Evolutionary conservation across 2,888 invertebrate species (phyloP), one percentile per base, ranked within the genome.

Genomic region (Clostera curtula): DNA sequence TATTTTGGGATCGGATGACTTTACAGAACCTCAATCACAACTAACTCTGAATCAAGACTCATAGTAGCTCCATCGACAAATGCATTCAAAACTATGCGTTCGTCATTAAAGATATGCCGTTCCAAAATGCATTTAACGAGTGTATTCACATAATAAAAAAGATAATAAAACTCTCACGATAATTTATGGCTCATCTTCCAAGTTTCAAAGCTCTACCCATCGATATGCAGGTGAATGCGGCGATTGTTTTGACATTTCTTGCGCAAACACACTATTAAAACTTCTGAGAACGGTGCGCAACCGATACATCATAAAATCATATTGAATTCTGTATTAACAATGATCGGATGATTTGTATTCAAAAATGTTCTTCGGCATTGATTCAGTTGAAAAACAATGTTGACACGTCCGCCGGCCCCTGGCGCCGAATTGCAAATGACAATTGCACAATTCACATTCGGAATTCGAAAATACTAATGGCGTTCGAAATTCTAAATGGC

Each of bases 391-490:
- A 69, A 64, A 68, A 63, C 69, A 61, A 56, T 60, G 63, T 64
- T 65, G 68, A 69, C 74, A 71, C 66, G 67, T 68, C 65, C 57
- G 51, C 62, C 53, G 60, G 54, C 45, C 61, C 53, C 54, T 61
- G 74, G 77, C 76, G 76, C 77, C 76, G 65, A 69, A 69, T 69
- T 61, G 68, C 66, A 69, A 75, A 73, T 69, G 62, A 58, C 64
- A 63, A 63, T 71, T 68, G 68, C 66, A 65, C 62, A 67, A 61
- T 64, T 63, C 58, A 61, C 67, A 67, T 70, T 69, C 66, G 41
- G 61, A 70, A 73, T 76, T 70, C 57, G 57, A 70, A 74, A 66
- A 64, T 52, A 55, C 51, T 56, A 63, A 63, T 65, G 61, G 63
- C 55, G 58, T 66, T 65, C 66, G 54, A 74, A 74, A 69, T 67